These are phyloP conservation scores for Anguilla japonica DNA, from an alignment of 2,113 vertebrate species.

Conservation along the genomic window DNA sequence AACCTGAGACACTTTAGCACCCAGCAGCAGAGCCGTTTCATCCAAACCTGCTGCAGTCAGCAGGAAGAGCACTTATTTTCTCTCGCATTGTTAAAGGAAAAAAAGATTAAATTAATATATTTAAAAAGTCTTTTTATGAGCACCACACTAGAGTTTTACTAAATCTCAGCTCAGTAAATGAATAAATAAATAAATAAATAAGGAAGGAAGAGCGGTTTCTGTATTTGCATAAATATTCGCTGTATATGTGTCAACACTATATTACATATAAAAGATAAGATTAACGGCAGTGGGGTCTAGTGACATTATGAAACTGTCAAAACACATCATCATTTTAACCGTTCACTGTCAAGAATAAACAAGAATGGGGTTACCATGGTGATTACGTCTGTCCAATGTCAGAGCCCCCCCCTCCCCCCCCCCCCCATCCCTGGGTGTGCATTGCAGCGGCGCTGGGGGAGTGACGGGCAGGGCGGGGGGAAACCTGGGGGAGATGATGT, in stretches of 20 bases:
- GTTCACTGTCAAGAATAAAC: constrained; percentile 41
- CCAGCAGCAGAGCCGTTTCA: neutral
- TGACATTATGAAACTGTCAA: constrained; percentile 69
- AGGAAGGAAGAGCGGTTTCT: constrained; percentile 27
- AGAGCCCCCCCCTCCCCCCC: neutral
- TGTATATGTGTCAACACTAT: constrained; percentile 54
- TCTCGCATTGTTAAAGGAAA: constrained; percentile 11
- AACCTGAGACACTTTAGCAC: neutral
- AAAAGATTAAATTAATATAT: neutral
- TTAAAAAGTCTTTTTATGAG: neutral
- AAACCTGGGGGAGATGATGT: no score
- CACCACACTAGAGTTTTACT: constrained; percentile 25
- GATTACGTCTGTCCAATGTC: neutral
- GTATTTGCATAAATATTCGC: constrained; percentile 42
- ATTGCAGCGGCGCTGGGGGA: no score
- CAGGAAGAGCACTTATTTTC: constrained; percentile 3
- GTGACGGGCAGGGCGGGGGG: no score
- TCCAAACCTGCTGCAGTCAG: constrained; percentile 16
- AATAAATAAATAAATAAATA: neutral
- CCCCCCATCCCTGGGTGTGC: neutral
- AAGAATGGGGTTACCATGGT: constrained; percentile 23
- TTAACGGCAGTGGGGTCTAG: constrained; percentile 49
- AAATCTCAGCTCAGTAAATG: constrained; percentile 29
- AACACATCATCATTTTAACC: constrained; percentile 69
- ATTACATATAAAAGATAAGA: constrained; percentile 54